Evolutionary conservation across 2,113 vertebrate genomes (phyloP), one percentile per base, ranked within the genome.

Genomic region (Callocephalon fimbriatum): DNA sequence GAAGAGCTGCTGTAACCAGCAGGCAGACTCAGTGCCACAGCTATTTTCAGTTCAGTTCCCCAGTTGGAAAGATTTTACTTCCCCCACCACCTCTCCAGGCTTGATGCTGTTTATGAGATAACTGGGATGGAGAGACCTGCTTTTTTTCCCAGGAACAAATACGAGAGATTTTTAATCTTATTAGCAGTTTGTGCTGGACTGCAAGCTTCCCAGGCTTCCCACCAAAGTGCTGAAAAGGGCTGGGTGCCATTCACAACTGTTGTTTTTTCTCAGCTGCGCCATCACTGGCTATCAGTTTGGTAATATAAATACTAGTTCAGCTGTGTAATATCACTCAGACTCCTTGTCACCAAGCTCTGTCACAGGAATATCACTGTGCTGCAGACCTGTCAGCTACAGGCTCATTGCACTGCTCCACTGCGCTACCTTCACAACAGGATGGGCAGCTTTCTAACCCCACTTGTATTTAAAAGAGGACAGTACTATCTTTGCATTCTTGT

Each of bases 41-140:
- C 95, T 95, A 94, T 96, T 97, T 94, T 96, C 81, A 90, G 87
- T 72, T 93, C 45, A 8, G 72, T 23, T 93, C 82, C 82, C 44
- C 76, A 51, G 54, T 44, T 90, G 90, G 78, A 94, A 95, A 66
- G 56, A 11, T 75, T 80, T 63, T 86, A 65, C 82, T 86, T 92
- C 90, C 75, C 47, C 50, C 6, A 6, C 54, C 78, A 59, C 75
- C 35, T 86, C 88, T 86, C 63, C 65, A 79, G 86, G 67, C 72
- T 94, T n/a, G 61, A 31, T 90, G 85, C 5, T 79, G 40, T 88
- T 88, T 79, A 3, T 71, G 85, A 90, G 75, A 79, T 66, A 86
- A 92, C 75, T 38, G 42, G 53, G 9, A 53, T 79, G 29, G 26
- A 73, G 78, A 72, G 35, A 76, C 19, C 25, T 51, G 63, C 32